Evolutionary conservation across 2,113 vertebrate species (phyloP), one percentile per base, ranked within the genome.

Genomic region (Camelus bactrianus): DNA sequence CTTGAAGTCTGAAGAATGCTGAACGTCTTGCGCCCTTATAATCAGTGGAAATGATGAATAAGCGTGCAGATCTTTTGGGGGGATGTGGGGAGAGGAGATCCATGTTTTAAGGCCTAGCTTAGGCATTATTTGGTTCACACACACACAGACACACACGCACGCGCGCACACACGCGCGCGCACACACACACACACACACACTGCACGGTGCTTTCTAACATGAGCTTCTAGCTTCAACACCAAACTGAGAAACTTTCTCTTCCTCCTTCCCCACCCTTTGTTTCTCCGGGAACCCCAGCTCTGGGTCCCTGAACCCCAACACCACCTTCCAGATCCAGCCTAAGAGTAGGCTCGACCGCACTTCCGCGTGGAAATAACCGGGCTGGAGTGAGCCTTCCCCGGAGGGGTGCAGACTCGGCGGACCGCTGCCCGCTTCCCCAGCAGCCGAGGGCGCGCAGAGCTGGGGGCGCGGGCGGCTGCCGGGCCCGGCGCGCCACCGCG

Each of bases 401-500:
- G 19, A n/a, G 3, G 48, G 58, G 80, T 72, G 85, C 88, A 52
- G 50, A 24, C 84, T 79, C 4, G 19, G 69, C 16, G 17, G 62
- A 12, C 35, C 6, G 28, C 58, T 1, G 56, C 30, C 30, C 56
- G n/a, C 28, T 38, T 38, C 42, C 20, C 60, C 50, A 0, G 64
- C 77, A 8, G 46, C 70, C 6, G 20, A 7, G 75, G 69, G 48
- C 70, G 77, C 75, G 54, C 81, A 4, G 35, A 62, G 82, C n/a
- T 19, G 28, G 26, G 67, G 46, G 26, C 75, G 82, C 89, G 8
- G 95, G 87, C 42, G n/a, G 95, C 91, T 46, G 93, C 82, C 67
- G 93, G 62, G 91, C 92, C 32, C 85, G 16, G 94, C 72, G 96
- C 97, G 97, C 94, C 96, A 81, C 96, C 98, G 96, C 95, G 96